Conservation (phyloP, 2,113 vertebrate species). For the Psittacula cyanocephala region DNA sequence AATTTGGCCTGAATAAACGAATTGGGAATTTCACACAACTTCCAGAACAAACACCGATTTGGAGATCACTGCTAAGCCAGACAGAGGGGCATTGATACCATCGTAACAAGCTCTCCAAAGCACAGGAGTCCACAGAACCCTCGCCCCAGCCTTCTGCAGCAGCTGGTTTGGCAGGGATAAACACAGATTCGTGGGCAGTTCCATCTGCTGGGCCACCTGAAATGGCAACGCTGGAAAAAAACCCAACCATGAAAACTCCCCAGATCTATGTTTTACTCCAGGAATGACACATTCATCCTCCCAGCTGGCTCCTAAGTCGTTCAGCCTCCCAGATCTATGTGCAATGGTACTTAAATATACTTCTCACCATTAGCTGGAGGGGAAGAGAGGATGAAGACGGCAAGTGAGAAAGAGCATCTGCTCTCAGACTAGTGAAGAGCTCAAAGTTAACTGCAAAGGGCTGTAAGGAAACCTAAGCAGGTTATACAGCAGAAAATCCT, state of each 20-base stretch:
- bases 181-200: constrained; percentile 47
- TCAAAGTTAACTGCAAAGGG: not conserved
- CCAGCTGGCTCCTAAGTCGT: constrained; percentile 42
- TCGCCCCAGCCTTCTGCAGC: not conserved
- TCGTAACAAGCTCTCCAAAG: not conserved
- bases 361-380: not conserved
- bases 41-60: not conserved
- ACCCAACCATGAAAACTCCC: not conserved
- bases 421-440: not conserved
- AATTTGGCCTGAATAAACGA: not conserved
- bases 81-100: not conserved
- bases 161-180: constrained; percentile 43
- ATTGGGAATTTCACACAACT: not conserved
- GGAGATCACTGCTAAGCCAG: not conserved
- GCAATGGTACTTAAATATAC: constrained; percentile 11
- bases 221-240: not conserved
- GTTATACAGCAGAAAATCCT: not conserved
- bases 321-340: not conserved
- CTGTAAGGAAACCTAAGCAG: not conserved
- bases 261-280: constrained; percentile 21
- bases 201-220: constrained; percentile 60
- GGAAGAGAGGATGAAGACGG: not conserved
- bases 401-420: not conserved
- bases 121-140: not conserved
- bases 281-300: constrained; percentile 31